Percentiles rank a stretch among this genome's conserved stretches.
Conservation (phyloP, 2,888 invertebrate species). For the Epinotia ramella region DNA sequence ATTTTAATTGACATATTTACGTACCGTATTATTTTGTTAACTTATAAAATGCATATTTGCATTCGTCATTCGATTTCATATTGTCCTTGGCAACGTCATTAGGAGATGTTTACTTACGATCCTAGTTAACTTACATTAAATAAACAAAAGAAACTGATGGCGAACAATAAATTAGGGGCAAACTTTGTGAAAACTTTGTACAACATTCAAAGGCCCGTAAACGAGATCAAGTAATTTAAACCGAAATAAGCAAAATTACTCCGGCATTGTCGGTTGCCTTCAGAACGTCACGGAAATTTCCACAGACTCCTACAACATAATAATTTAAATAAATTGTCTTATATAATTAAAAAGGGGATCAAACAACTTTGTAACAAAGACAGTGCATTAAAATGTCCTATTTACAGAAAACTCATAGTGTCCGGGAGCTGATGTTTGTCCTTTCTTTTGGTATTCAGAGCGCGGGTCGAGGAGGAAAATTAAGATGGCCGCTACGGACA, state of each 20-base stretch:
- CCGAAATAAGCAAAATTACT: slow-evolving; percentile 81
- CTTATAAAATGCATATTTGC: no score
- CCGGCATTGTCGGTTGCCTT: slow-evolving; percentile 72
- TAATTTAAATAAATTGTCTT: slow-evolving; percentile 65
- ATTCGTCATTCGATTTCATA: not conserved
- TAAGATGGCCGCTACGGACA: slow-evolving; percentile 78
- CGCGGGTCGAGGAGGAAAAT: slow-evolving; percentile 72
- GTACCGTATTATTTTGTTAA: no score
- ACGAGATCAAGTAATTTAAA: slow-evolving; percentile 83
- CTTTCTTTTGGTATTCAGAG: slow-evolving; percentile 74
- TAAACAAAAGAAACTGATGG: slow-evolving; percentile 75
- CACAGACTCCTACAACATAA: slow-evolving; percentile 62
- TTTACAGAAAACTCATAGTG: slow-evolving; percentile 56
- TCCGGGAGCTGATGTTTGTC: slow-evolving; percentile 67
- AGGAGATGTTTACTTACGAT: slow-evolving; percentile 58
- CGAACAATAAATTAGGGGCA: slow-evolving; percentile 82
- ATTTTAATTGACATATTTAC: no score
- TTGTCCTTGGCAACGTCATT: slow-evolving; percentile 52
- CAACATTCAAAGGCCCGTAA: slow-evolving; percentile 81
- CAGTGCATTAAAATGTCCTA: slow-evolving; percentile 8
- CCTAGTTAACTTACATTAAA: slow-evolving; percentile 68
- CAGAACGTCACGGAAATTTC: slow-evolving; percentile 67
- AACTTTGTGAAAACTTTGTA: slow-evolving; percentile 79
- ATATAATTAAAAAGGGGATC: slow-evolving; percentile 55
- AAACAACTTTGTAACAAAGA: slow-evolving; percentile 12